These are phyloP conservation scores for Rhea pennata DNA, from an alignment of 2,113 vertebrate species.

Conservation along the genomic window DNA sequence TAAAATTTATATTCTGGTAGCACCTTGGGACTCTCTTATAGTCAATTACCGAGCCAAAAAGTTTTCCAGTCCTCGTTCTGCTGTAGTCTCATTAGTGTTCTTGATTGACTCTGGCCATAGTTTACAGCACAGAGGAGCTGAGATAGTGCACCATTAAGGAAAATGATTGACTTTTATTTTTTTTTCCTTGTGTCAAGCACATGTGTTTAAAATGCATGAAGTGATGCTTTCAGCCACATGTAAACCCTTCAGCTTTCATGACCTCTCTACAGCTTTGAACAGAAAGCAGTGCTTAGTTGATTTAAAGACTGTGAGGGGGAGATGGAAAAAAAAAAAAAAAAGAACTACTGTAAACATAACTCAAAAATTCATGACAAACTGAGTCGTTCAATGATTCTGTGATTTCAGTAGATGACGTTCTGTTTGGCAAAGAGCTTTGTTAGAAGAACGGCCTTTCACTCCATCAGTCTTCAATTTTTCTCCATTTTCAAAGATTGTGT, in stretches of 20 bases:
- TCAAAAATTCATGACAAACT: constrained; percentile 6
- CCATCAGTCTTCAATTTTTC: background rate
- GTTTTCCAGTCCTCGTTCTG: background rate
- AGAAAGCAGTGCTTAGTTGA: constrained; percentile 2
- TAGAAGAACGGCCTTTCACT: background rate
- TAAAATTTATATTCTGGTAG: constrained; percentile 3
- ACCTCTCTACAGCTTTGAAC: background rate
- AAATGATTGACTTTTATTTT: background rate
- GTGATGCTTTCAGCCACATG: background rate
- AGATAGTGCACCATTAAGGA: background rate
- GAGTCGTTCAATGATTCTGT: background rate
- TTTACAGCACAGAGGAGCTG: background rate
- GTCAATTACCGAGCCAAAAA: background rate
- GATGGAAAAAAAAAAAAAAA: background rate
- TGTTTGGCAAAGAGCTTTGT: background rate
- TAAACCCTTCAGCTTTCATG: background rate
- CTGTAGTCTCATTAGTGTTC: background rate
- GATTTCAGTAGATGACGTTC: background rate
- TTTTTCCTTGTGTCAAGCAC: background rate
- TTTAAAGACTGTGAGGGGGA: constrained; percentile 1
- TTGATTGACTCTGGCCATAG: background rate
- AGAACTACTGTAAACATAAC: constrained; percentile 10
- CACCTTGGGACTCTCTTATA: background rate
- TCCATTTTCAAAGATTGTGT: background rate
- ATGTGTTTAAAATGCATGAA: background rate